phyloP scores from a whole-genome alignment of 2,797 vertebrate species.

The Cynopterus sphinx region DNA sequence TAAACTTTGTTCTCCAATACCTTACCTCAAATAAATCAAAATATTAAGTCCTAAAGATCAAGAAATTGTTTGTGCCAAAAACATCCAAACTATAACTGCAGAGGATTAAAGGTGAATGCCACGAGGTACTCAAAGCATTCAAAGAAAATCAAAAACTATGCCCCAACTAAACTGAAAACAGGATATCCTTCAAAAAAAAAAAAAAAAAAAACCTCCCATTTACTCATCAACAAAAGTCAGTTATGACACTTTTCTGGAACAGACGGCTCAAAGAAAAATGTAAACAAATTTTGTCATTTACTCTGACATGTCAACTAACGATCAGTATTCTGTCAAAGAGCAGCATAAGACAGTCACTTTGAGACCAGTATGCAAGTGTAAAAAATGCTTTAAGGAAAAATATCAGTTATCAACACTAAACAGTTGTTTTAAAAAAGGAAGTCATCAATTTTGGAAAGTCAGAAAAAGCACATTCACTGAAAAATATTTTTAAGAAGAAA shows the following conservation, averaged over 20 bases:
- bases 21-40: constrained; percentile 28
- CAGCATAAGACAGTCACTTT: not conserved
- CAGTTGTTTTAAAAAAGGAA: constrained; percentile 57
- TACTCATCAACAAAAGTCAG: constrained; percentile 56
- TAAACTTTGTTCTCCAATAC: constrained; percentile 27
- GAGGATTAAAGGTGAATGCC: constrained; percentile 41
- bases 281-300: constrained; percentile 46
- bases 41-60: not conserved
- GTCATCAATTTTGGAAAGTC: constrained; percentile 22
- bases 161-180: constrained; percentile 55
- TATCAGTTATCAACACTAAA: not conserved
- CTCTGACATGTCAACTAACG: constrained; percentile 44
- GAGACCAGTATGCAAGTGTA: constrained; percentile 31
- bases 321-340: not conserved
- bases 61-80: constrained; percentile 41
- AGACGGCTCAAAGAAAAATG: constrained; percentile 54
- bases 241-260: constrained; percentile 49
- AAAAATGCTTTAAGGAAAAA: constrained; percentile 31
- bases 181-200: constrained; percentile 58
- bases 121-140: constrained; percentile 51
- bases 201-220: not conserved
- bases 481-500: not conserved
- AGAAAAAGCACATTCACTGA: not conserved
- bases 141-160: constrained; percentile 50
- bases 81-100: constrained; percentile 10